Conservation (phyloP, 1,140 invertebrate species). For the Penaeus japonicus region DNA sequence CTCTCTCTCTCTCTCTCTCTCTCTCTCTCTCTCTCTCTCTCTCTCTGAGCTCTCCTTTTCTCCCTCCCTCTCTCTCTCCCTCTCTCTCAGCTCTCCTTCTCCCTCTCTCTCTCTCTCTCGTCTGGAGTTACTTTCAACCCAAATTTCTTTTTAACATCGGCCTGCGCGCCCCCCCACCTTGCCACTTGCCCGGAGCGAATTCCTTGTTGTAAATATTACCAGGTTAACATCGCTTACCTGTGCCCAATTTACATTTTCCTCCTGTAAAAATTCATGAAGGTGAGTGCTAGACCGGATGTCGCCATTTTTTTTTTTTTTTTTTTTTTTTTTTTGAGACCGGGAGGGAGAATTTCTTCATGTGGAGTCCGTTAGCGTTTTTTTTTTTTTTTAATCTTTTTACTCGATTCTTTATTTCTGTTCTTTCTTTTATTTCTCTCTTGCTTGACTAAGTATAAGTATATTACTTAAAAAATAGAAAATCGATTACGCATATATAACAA, state of each 20-base stretch:
- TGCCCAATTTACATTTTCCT: not conserved
- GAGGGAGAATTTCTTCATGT: too few species aligned
- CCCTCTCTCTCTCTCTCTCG: not conserved
- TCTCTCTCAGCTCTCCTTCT: not conserved
- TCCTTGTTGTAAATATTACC: conserved; percentile 11
- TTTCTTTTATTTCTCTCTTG: too few species aligned
- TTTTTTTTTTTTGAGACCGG: not conserved
- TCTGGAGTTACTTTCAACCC: not conserved
- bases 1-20: not conserved
- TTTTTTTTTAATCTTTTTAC: too few species aligned
- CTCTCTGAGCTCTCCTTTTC: not conserved
- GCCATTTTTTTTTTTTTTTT: conserved; percentile 2
- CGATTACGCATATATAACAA: too few species aligned
- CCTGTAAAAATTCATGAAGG: conserved; percentile 28
- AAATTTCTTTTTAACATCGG: not conserved
- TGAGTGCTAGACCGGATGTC: not conserved
- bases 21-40: not conserved
- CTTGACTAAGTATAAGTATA: too few species aligned
- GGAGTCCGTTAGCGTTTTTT: too few species aligned
- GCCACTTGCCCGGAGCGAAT: not conserved
- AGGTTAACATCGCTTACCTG: conserved; percentile 24
- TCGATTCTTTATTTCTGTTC: too few species aligned
- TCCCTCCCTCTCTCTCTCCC: not conserved
- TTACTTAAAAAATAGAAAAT: too few species aligned
- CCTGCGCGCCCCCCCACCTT: not conserved